Conservation (phyloP, 2,888 invertebrate genomes). For the Gibbula magus region DNA sequence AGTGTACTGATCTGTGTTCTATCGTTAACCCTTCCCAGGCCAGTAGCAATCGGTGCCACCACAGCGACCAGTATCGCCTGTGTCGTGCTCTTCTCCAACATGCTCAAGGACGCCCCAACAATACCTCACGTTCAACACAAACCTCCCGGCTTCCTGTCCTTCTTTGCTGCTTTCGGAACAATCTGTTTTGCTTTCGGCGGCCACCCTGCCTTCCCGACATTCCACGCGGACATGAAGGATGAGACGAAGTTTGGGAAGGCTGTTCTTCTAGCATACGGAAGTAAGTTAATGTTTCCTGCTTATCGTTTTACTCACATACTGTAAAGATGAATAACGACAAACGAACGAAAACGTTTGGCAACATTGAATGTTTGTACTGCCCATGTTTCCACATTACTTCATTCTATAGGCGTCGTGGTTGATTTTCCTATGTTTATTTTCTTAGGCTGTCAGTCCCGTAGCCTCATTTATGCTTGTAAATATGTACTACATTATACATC, state of each 20-base stretch:
- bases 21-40: conserved; percentile 76
- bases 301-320: too few species aligned
- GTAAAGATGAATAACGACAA: too few species aligned
- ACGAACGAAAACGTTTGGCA: too few species aligned
- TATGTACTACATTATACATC: too few species aligned
- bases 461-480: too few species aligned
- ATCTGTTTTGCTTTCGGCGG: conserved; percentile 85
- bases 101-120: conserved; percentile 78
- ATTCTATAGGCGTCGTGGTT: too few species aligned
- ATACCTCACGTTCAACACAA: conserved; percentile 67
- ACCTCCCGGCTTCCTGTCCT: conserved; percentile 77
- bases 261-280: conserved; percentile 82
- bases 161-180: conserved; percentile 83
- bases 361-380: too few species aligned
- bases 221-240: conserved; percentile 93
- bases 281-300: too few species aligned
- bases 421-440: too few species aligned
- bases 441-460: too few species aligned
- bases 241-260: conserved; percentile 85
- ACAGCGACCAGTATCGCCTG: conserved; percentile 81
- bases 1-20: too few species aligned
- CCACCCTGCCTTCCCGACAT: conserved; percentile 86
- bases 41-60: conserved; percentile 81
- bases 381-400: too few species aligned
- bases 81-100: conserved; percentile 80